Evolutionary conservation across 2,888 invertebrate genomes (phyloP).

Genomic region (Cylloceria caligata): DNA sequence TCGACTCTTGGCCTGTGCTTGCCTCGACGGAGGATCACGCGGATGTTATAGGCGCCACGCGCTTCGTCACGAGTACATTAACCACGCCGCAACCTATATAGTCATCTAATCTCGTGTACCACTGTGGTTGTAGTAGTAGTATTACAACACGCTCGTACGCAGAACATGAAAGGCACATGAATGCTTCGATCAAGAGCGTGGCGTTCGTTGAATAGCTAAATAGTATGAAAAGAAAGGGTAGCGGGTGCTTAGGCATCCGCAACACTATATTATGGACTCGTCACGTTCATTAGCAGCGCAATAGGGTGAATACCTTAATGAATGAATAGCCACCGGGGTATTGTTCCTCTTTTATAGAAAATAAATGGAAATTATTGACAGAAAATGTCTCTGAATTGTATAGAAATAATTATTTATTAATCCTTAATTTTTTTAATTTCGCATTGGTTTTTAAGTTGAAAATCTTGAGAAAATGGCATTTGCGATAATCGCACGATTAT

Average conservation of each 20-base stretch:
- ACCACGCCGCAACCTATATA: slow-evolving; percentile 13
- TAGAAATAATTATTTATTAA: no score
- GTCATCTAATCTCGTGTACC: neutral
- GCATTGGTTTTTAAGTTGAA: no score
- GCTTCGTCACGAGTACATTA: slow-evolving; percentile 27
- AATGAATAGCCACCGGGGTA: no score
- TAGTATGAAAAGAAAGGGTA: neutral
- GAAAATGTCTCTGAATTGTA: no score
- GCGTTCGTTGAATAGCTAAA: slow-evolving; percentile 27
- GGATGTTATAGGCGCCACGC: slow-evolving; percentile 57
- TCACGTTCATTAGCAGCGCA: slow-evolving; percentile 5
- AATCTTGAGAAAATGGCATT: no score
- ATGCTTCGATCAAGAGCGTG: neutral
- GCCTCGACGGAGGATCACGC: slow-evolving; percentile 45
- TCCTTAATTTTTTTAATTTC: no score
- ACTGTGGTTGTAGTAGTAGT: neutral
- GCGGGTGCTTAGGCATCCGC: slow-evolving; percentile 5
- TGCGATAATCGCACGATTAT: no score
- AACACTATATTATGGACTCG: slow-evolving; percentile 25
- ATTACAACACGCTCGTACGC: no score
- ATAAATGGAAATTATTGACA: no score
- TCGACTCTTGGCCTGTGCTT: slow-evolving; percentile 38
- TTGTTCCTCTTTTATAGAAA: no score
- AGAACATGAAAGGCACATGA: neutral
- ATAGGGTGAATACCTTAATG: no score